Base-by-base conservation (phyloP, 2,797 vertebrate species). In the Melanotaenia nigrans region DNA sequence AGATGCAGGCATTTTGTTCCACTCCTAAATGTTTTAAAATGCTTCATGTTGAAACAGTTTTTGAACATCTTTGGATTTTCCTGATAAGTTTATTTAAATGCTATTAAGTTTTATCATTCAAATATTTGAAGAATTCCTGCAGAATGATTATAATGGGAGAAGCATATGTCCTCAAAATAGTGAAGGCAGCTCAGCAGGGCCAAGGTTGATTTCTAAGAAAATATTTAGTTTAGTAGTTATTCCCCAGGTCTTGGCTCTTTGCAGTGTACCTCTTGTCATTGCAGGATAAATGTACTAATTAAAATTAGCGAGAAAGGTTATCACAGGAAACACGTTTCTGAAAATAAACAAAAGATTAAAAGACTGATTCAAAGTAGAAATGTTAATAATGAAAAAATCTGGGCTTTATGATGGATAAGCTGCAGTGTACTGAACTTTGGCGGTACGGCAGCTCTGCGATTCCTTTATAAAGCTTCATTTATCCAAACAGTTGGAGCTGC, bases 221-320 rank as follows among this genome's bases (percentile, higher is more conserved):
- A 14, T 25, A 5, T 51, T 53, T 33, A n/a, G 30, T 42, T 74
- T 47, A 61, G 68, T 67, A 33, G n/a, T 80, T 61, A 61, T 81
- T 54, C 38, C 28, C 4, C 28, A 30, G 28, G 28, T 30, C 28
- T 30, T 30, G 28, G 28, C 32, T 62, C 51, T 77, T 68, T 60
- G 64, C 2, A 62, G 69, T 56, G 76, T 18, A 71, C 73, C 71
- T 76, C 77, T 75, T 71, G 76, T 73, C 79, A 68, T 67, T 77
- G 82, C 83, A 84, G 81, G 86, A 89, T 82, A 85, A 89, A 89
- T 83, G 80, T 72, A 71, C 71, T 75, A 88, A 86, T 92, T 89
- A 91, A 89, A 91, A 85, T 77, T 65, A 78, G 82, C 28, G 18
- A 57, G 80, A 72, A 36, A 32, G 51, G 74, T 79, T 60, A n/a